These are phyloP conservation scores for Ciona savignyi DNA, from an alignment of 23 tunicate species.

Conservation along the genomic window DNA sequence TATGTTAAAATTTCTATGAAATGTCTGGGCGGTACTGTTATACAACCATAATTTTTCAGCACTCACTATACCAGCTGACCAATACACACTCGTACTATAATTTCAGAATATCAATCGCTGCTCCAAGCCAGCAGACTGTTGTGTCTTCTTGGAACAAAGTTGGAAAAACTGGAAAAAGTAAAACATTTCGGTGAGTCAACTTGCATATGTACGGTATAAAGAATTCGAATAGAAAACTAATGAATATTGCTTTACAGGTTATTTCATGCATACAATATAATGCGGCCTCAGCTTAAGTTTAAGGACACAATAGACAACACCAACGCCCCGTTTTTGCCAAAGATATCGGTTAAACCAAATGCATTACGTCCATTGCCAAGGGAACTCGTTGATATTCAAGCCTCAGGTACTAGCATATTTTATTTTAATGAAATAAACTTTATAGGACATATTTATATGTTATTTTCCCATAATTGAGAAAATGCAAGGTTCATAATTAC, in stretches of 20 bases:
- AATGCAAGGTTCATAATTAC: no score
- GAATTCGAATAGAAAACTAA: background rate
- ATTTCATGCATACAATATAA: conserved; percentile 53
- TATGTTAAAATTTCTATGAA: no score
- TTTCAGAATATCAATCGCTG: no score
- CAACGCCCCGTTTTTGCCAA: conserved; percentile 82
- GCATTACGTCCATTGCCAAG: conserved; percentile 54
- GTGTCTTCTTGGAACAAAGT: conserved; percentile 77
- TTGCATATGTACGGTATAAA: no score
- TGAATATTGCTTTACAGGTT: conserved; percentile 20
- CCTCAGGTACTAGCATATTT: conserved; percentile 12
- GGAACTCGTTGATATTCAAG: conserved; percentile 29
- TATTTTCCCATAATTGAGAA: no score
- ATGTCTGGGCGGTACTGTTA: no score
- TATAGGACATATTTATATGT: no score
- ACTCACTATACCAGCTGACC: no score
- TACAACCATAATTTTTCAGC: no score
- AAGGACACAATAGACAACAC: conserved; percentile 72
- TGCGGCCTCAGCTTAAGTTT: conserved; percentile 79
- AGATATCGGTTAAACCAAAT: conserved; percentile 61
- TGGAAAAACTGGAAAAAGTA: conserved; percentile 27
- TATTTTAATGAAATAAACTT: no score
- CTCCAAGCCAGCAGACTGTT: no score
- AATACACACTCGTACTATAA: no score
- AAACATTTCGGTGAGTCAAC: conserved; percentile 52